Evolutionary conservation across 2,888 invertebrate genomes (phyloP), one percentile per base, ranked within the genome.

Genomic region (Zonitis immaculata): DNA sequence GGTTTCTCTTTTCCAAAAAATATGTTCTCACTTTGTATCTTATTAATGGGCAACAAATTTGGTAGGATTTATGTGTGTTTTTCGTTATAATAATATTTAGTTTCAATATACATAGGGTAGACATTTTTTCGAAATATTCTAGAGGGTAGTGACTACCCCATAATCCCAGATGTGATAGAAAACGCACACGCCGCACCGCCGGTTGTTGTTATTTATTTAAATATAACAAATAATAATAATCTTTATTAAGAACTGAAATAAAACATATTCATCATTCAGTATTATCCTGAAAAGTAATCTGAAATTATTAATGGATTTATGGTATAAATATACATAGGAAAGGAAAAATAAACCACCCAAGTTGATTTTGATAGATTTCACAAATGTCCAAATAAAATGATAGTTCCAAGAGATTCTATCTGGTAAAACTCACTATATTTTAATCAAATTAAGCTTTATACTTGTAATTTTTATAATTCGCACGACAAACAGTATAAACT

Each of bases 21-120:
- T 68, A 69, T 71, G 71, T 72, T 72, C 68, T 67, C 73, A 71
- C 72, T 71, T 72, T 73, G 73, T 73, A 71, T 71, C 71, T 71
- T 69, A 73, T 73, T 73, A 72, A 68, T 64, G 67, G 20, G 68
- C 52, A 66, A 70, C 69, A 70, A 69, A 69, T 70, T 70, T 62
- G 64, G 59, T 50, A 55, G 60, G 66, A 69, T 69, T 70, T 68
- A 70, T 67, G 64, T 67, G 64, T 69, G 66, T 68, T 69, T 39
- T 68, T 68, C 44, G 35, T 20, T 32, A 11, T n/a, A n/a, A n/a
- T n/a, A n/a, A n/a, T n/a, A n/a, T n/a, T n/a, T n/a, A n/a, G n/a
- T n/a, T n/a, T n/a, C n/a, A n/a, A n/a, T n/a, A n/a, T n/a, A n/a
- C n/a, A n/a, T n/a, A n/a, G n/a, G n/a, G n/a, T n/a, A n/a, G n/a